Percentiles rank a stretch among this genome's conserved stretches.
Conservation (phyloP, 2,113 vertebrate genomes). For the Catagonus wagneri region DNA sequence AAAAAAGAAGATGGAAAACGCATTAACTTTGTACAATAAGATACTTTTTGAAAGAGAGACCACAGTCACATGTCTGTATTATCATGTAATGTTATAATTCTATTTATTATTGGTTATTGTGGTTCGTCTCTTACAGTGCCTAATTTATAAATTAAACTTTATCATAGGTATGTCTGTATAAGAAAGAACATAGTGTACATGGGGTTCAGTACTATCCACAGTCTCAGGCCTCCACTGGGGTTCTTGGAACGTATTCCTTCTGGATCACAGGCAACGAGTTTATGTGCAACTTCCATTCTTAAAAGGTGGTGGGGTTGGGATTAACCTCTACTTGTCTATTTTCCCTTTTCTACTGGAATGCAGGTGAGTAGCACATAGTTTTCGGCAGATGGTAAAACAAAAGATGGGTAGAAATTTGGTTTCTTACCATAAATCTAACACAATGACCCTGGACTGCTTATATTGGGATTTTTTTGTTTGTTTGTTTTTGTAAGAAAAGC, state of each 20-base stretch:
- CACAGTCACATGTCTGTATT: background rate
- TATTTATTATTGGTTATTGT: background rate
- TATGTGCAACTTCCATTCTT: background rate
- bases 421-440: background rate
- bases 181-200: background rate
- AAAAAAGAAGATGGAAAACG: background rate
- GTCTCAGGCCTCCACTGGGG: background rate
- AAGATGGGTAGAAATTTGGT: background rate
- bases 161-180: background rate
- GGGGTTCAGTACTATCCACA: background rate
- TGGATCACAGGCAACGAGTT: background rate
- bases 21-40: background rate
- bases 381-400: background rate
- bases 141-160: background rate
- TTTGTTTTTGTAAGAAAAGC: background rate
- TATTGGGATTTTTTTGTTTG: background rate
- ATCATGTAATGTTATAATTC: background rate
- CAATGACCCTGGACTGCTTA: background rate
- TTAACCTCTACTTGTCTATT: background rate
- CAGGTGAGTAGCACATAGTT: background rate
- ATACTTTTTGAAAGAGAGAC: background rate
- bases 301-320: background rate
- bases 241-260: background rate
- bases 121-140: background rate
- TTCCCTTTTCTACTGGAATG: background rate